phyloP scores from a whole-genome alignment of 2,113 vertebrate species.

The Pangasianodon hypophthalmus region DNA sequence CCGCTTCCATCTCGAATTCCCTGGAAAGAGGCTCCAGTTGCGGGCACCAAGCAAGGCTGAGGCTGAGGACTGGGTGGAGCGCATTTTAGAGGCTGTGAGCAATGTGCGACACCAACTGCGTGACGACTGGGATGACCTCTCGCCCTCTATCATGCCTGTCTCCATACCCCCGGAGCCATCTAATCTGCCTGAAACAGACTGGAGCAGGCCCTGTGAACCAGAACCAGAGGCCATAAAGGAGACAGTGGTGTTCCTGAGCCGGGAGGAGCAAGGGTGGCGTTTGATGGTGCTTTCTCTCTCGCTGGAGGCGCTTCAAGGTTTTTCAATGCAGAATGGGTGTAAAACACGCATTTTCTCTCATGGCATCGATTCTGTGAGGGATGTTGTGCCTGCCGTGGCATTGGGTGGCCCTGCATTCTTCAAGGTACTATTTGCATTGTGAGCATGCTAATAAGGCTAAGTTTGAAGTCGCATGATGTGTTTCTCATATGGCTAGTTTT shows the following conservation, averaged over 20 bases:
- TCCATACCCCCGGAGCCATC: constrained; percentile 33
- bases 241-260: constrained; percentile 79
- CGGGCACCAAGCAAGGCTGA: constrained; percentile 87
- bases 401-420: constrained; percentile 87
- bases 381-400: constrained; percentile 87
- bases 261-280: constrained; percentile 73
- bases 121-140: constrained; percentile 46
- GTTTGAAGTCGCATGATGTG: background rate
- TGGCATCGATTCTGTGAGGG: constrained; percentile 82
- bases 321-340: constrained; percentile 72
- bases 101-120: constrained; percentile 75
- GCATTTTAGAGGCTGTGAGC: constrained; percentile 83
- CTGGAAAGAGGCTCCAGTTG: constrained; percentile 80
- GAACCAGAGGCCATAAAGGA: constrained; percentile 91
- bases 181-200: constrained; percentile 65
- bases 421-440: constrained; percentile 74
- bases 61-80: constrained; percentile 95
- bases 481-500: background rate
- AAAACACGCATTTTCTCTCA: constrained; percentile 78
- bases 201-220: constrained; percentile 70
- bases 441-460: background rate
- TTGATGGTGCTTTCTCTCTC: constrained; percentile 88
- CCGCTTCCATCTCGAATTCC: constrained; percentile 86
- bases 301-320: constrained; percentile 83
- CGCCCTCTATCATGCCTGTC: constrained; percentile 15